These are phyloP conservation scores for Thaumatotibia leucotreta DNA, from an alignment of 1,140 invertebrate species.

Conservation along the genomic window DNA sequence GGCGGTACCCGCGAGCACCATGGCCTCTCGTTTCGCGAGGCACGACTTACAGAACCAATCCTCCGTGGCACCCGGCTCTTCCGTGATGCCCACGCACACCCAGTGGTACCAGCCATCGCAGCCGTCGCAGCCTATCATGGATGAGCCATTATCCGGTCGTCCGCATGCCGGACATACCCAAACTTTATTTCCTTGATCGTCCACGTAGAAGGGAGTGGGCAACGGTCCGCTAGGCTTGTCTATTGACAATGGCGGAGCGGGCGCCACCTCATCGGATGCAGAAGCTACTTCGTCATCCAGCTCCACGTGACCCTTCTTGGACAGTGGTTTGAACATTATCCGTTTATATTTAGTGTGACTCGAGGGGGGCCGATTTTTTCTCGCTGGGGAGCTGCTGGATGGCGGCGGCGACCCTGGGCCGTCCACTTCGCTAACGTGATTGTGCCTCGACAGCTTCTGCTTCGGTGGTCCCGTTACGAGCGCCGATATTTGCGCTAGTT, in stretches of 20 bases:
- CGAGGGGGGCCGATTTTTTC: constrained; percentile 59
- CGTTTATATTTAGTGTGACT: constrained; percentile 65
- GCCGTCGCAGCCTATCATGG: constrained; percentile 98
- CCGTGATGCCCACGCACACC: constrained; percentile 94
- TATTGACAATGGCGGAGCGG: constrained; percentile 22
- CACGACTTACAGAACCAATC: constrained; percentile 96
- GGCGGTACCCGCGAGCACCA: constrained; percentile 78
- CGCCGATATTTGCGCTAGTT: constrained; percentile 88
- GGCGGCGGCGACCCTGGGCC: constrained; percentile 50
- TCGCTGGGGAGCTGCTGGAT: constrained; percentile 40
- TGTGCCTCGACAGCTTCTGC: constrained; percentile 71
- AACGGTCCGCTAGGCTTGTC: constrained; percentile 48
- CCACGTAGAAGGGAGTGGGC: constrained; percentile 76
- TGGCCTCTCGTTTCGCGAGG: constrained; percentile 81
- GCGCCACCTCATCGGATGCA: constrained; percentile 32
- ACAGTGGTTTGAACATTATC: constrained; percentile 60
- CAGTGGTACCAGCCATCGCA: constrained; percentile 99
- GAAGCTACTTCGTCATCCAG: constrained; percentile 45
- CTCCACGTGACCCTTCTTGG: constrained; percentile 54
- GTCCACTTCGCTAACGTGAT: constrained; percentile 45
- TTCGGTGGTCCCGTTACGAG: constrained; percentile 88
- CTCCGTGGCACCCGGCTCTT: constrained; percentile 92
- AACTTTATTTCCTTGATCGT: constrained; percentile 91
- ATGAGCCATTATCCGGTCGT: constrained; percentile 95
- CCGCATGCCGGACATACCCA: constrained; percentile 99